Evolutionary conservation across 92 coral and sea anemone genomes (phyloP), one percentile per base, ranked within the genome.

Genomic region (Heteractis magnifica): DNA sequence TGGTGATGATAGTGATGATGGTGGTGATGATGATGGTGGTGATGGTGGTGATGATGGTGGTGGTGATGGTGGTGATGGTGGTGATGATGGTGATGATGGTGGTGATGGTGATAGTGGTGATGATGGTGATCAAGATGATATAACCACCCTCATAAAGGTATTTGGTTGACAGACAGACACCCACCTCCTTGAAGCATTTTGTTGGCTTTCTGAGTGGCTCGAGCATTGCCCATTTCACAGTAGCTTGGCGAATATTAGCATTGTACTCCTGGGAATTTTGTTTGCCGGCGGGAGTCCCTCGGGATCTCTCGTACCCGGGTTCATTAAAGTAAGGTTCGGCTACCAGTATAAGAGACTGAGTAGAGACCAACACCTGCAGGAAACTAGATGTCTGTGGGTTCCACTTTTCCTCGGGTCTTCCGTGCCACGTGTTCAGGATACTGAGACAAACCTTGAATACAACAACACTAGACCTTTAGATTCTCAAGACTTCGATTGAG

Each of bases 351-450:
- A 97, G 99, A 11, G 99, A 97, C 62, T 97, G 99, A 52, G 94
- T 92, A 13, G 99, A 97, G 7, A 97, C 99, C 53, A 97, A 92
- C 71, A 97, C 99, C 95, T 97, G 79, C 10, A 96, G 92, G 79
- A 96, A 96, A 85, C 99, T 96, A 55, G 99, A 96, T 2, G 97
- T 96, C 86, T 96, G 99, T 77, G 99, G 92, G 87, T 96, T 96
- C 99, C 99, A 96, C 68, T 96, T 96, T 89, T 96, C 99, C 79
- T 96, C 99, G 12, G 99, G 99, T 72, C 99, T 83, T 6, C 99
- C 99, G 65, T 96, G 99, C 99, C 99, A 96, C 21, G 99, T 96
- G 88, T 96, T 96, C 70, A 96, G 82, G 79, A 96, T 96, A 89
- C 99, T 96, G 7, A 96, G 79, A 81, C 99, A 96, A 11, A 96